phyloP scores from a whole-genome alignment of 2,113 vertebrate genomes.

The Eolophus roseicapilla region DNA sequence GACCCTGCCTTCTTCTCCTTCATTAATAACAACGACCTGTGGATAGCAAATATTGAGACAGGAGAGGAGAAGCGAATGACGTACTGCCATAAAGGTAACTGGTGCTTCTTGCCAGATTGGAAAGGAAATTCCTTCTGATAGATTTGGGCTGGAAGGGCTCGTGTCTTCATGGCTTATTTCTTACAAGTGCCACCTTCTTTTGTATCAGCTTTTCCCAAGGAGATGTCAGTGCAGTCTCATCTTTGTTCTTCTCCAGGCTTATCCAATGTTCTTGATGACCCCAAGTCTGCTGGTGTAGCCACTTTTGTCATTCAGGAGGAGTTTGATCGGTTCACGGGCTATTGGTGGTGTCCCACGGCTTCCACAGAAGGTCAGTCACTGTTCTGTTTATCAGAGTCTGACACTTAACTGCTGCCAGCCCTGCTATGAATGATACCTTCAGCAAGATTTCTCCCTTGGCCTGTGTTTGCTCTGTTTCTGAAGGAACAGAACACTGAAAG shows the following conservation, averaged over 20 bases:
- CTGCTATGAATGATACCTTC: not conserved
- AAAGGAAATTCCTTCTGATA: not conserved
- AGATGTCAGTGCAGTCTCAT: not conserved
- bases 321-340: slow-evolving; percentile 96
- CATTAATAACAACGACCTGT: slow-evolving; percentile 93
- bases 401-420: not conserved
- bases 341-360: slow-evolving; percentile 94
- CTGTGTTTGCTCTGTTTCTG: not conserved
- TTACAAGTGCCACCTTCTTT: not conserved
- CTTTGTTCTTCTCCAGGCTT: slow-evolving; percentile 73
- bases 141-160: not conserved
- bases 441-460: not conserved
- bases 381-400: not conserved
- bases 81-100: slow-evolving; percentile 89
- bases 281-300: slow-evolving; percentile 93
- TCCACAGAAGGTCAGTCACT: slow-evolving; percentile 80
- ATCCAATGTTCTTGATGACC: slow-evolving; percentile 90
- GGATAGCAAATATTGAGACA: slow-evolving; percentile 89
- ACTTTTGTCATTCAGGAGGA: slow-evolving; percentile 99
- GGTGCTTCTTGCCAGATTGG: not conserved
- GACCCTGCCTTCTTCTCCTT: slow-evolving; percentile 93
- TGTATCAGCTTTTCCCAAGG: not conserved
- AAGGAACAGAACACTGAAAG: not conserved
- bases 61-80: slow-evolving; percentile 89
- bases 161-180: not conserved